Conservation (phyloP, 1,140 invertebrate genomes). For the Stegodyphus dumicola region DNA sequence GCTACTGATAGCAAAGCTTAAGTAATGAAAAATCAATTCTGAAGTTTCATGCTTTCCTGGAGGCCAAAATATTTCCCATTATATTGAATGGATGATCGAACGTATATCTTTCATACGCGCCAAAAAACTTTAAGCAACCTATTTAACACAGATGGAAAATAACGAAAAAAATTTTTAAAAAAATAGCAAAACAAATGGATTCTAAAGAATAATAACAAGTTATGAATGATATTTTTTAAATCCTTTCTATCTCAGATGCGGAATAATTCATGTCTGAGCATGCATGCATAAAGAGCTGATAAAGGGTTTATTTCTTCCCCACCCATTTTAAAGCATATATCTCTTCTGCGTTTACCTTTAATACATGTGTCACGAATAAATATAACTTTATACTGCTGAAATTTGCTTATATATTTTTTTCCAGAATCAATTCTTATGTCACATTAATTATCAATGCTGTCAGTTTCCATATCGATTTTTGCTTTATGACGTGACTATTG, state of each 20-base stretch:
- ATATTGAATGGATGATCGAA: background rate
- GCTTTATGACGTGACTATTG: too few species aligned
- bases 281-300: constrained; percentile 1
- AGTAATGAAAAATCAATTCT: constrained; percentile 22
- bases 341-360: too few species aligned
- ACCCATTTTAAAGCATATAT: too few species aligned
- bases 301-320: background rate
- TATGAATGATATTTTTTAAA: background rate
- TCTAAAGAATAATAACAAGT: constrained; percentile 25
- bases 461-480: too few species aligned
- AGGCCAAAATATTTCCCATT: background rate
- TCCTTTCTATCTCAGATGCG: background rate
- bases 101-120: background rate
- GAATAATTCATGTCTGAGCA: background rate
- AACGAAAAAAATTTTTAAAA: background rate
- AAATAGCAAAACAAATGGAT: background rate
- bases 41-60: background rate
- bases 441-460: too few species aligned
- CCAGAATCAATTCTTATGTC: too few species aligned
- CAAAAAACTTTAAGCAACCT: background rate
- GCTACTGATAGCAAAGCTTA: background rate
- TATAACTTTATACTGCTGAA: too few species aligned
- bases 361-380: too few species aligned
- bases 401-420: too few species aligned
- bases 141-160: background rate